Conservation (phyloP, 53 echinoderm and acorn worm genomes). For the Holothuria scabra region DNA sequence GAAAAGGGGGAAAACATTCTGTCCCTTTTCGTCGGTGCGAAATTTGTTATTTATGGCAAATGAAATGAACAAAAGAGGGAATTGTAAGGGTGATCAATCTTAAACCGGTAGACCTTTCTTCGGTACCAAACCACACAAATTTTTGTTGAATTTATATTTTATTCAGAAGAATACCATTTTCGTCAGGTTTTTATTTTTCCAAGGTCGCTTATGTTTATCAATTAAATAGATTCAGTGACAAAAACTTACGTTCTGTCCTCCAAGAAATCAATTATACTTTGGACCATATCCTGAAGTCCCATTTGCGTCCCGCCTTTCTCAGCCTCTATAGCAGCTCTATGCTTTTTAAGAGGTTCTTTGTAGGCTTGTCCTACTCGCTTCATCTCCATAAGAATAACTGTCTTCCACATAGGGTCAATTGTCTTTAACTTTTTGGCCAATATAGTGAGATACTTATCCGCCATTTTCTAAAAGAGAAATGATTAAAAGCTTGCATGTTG, state of each 20-base stretch:
- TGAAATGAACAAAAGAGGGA: too few relatives aligned
- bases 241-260: slow-evolving; percentile 83
- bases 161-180: too few relatives aligned
- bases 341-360: slow-evolving; percentile 69
- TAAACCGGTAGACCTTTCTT: too few relatives aligned
- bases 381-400: slow-evolving; percentile 74
- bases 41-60: too few relatives aligned
- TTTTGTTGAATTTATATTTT: too few relatives aligned
- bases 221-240: not conserved
- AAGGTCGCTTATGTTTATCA: too few relatives aligned
- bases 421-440: slow-evolving; percentile 70
- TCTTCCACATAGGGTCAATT: slow-evolving; percentile 63
- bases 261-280: slow-evolving; percentile 77
- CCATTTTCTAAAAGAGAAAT: slow-evolving; percentile 58
- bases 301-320: slow-evolving; percentile 71
- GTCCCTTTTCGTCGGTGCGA: too few relatives aligned
- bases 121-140: too few relatives aligned
- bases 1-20: too few relatives aligned
- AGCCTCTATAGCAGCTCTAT: slow-evolving; percentile 75
- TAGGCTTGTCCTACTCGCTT: slow-evolving; percentile 81
- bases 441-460: slow-evolving; percentile 67
- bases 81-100: too few relatives aligned
- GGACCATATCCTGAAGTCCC: slow-evolving; percentile 78
- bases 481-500: not conserved
- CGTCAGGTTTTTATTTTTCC: too few relatives aligned